Evolutionary conservation across 2,797 vertebrate species (phyloP).

Genomic region (Pipistrellus nathusii): DNA sequence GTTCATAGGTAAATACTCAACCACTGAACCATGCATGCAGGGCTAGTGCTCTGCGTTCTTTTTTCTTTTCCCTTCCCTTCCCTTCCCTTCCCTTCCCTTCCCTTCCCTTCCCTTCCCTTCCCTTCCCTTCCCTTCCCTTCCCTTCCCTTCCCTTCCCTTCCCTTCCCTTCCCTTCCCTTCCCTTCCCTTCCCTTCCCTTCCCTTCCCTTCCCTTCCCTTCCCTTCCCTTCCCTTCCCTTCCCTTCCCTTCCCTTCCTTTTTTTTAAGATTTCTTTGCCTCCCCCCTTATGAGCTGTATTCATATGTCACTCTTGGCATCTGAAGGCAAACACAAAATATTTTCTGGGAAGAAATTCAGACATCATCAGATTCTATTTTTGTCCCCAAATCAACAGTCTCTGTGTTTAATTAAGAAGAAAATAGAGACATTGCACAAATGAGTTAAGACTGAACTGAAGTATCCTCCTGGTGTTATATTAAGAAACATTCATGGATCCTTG

Average conservation of each 20-base stretch:
- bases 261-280: background rate
- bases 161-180: too few species aligned
- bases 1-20: too few species aligned
- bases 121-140: too few species aligned
- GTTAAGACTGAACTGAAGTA: constrained; percentile 65
- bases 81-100: too few species aligned
- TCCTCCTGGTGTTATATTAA: constrained; percentile 73
- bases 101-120: too few species aligned
- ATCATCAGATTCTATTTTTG: constrained; percentile 75
- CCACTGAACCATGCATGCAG: too few species aligned
- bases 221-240: too few species aligned
- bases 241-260: fast-evolving
- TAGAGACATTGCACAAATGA: constrained; percentile 68
- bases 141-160: too few species aligned
- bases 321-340: constrained; percentile 70
- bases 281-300: background rate
- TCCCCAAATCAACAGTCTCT: constrained; percentile 68
- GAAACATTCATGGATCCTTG: constrained; percentile 64
- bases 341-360: constrained; percentile 74
- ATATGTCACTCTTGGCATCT: constrained; percentile 72
- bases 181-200: too few species aligned
- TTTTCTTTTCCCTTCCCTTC: too few species aligned
- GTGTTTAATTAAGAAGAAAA: constrained; percentile 78
- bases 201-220: too few species aligned
- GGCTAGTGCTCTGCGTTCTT: too few species aligned